Conservation (phyloP, 2,888 invertebrate genomes). For the Seladonia tumulorum region DNA sequence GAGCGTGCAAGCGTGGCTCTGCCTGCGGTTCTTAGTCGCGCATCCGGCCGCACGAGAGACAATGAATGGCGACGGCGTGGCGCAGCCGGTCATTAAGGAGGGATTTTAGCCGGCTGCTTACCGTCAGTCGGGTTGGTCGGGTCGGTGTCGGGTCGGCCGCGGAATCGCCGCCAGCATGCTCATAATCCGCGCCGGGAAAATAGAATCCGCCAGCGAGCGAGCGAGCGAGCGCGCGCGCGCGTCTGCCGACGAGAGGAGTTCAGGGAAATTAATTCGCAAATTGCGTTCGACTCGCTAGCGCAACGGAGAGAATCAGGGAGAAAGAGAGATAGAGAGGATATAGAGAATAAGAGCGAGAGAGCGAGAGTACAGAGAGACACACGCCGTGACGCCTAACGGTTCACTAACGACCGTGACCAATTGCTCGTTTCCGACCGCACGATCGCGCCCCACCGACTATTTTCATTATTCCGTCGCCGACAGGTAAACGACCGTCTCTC, state of each 20-base stretch:
- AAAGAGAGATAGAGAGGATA: no score
- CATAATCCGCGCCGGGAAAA: constrained; percentile 56
- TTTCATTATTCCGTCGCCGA: constrained; percentile 59
- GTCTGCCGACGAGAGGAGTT: constrained; percentile 39
- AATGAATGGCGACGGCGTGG: not conserved
- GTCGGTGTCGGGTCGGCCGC: no score
- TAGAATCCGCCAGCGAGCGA: constrained; percentile 61
- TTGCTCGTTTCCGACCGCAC: constrained; percentile 76
- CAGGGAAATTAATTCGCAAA: constrained; percentile 73
- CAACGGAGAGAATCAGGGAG: not conserved
- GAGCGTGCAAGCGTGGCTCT: not conserved
- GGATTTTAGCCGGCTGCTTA: constrained; percentile 36
- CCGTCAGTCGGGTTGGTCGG: not conserved
- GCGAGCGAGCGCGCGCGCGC: constrained; percentile 39
- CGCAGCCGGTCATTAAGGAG: constrained; percentile 47
- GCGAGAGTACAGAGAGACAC: constrained; percentile 23
- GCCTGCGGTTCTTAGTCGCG: not conserved
- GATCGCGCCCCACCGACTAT: constrained; percentile 62
- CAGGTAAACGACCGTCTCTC: constrained; percentile 25
- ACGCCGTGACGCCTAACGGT: constrained; percentile 65
- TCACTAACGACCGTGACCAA: constrained; percentile 77
- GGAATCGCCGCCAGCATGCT: constrained; percentile 2
- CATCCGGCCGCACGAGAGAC: not conserved
- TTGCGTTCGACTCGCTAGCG: constrained; percentile 38
- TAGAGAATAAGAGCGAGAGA: constrained; percentile 1